These are phyloP conservation scores for Pelmatolapia mariae DNA, from an alignment of 2,113 vertebrate species.

Conservation along the genomic window DNA sequence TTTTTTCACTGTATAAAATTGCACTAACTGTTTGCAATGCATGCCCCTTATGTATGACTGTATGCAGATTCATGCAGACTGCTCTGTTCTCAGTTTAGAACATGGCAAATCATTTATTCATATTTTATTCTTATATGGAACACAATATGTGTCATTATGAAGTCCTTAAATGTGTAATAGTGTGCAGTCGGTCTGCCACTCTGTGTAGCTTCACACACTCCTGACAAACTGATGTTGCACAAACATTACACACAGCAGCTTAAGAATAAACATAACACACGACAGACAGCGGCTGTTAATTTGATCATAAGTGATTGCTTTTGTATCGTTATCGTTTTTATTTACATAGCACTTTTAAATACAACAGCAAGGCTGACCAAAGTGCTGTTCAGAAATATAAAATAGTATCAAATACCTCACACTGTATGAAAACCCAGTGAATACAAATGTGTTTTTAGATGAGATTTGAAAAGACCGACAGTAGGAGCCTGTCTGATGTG, in stretches of 20 bases:
- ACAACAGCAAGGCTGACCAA: not conserved
- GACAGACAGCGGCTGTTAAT: not conserved
- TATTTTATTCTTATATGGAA: not conserved
- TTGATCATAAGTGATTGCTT: not conserved
- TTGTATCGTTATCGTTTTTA: fast-evolving
- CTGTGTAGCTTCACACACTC: fast-evolving
- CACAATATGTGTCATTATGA: not conserved
- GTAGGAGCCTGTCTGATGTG: not conserved
- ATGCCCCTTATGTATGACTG: fast-evolving
- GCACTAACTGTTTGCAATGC: not conserved
- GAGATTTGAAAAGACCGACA: not conserved
- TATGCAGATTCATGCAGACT: not conserved
- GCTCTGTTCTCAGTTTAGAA: not conserved
- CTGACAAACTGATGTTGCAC: not conserved
- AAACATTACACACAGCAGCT: not conserved
- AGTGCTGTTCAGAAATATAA: not conserved
- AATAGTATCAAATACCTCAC: fast-evolving
- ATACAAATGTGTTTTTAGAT: not conserved
- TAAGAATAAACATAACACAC: not conserved
- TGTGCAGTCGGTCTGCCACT: not conserved
- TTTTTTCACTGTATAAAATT: not conserved
- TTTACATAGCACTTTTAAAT: not conserved
- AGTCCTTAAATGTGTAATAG: not conserved
- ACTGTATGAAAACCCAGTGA: not conserved
- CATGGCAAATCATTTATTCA: not conserved